Percentiles rank a stretch among this genome's conserved stretches.
Conservation (phyloP, 2,797 vertebrate genomes). For the Bovichtus diacanthus region DNA sequence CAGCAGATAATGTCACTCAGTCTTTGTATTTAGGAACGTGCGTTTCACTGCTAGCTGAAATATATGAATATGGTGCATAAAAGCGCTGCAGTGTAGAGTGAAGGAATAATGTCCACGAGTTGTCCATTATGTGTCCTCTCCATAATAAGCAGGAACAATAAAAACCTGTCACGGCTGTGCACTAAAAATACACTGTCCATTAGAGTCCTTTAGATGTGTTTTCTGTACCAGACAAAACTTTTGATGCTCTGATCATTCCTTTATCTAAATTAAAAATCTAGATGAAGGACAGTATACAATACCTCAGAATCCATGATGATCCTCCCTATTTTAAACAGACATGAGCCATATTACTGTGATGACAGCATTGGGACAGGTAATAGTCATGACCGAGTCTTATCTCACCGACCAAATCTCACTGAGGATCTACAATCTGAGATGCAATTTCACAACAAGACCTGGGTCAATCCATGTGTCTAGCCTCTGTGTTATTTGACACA, state of each 20-base stretch:
- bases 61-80: constrained; percentile 60
- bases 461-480: constrained; percentile 12
- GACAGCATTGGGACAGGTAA: constrained; percentile 7
- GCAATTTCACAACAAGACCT: constrained; percentile 14
- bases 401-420: constrained; percentile 14
- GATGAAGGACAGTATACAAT: constrained; percentile 10
- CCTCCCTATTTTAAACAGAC: not conserved
- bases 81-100: constrained; percentile 37
- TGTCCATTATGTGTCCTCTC: constrained; percentile 56
- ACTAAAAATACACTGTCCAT: constrained; percentile 32
- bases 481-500: constrained; percentile 12
- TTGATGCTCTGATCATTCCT: constrained; percentile 21
- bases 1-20: constrained; percentile 80
- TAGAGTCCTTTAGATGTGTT: constrained; percentile 26
- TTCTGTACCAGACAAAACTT: constrained; percentile 22
- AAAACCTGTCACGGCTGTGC: constrained; percentile 29
- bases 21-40: constrained; percentile 63
- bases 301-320: constrained; percentile 1
- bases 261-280: constrained; percentile 40
- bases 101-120: constrained; percentile 35
- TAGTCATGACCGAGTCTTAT: constrained; percentile 10
- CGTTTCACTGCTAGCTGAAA: constrained; percentile 61
- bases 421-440: constrained; percentile 26
- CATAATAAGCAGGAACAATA: constrained; percentile 42
- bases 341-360: constrained; percentile 13